Evolutionary conservation across 35 echinoderm and acorn worm genomes (phyloP), one percentile per base, ranked within the genome.

Genomic region (Chiridota heheva): DNA sequence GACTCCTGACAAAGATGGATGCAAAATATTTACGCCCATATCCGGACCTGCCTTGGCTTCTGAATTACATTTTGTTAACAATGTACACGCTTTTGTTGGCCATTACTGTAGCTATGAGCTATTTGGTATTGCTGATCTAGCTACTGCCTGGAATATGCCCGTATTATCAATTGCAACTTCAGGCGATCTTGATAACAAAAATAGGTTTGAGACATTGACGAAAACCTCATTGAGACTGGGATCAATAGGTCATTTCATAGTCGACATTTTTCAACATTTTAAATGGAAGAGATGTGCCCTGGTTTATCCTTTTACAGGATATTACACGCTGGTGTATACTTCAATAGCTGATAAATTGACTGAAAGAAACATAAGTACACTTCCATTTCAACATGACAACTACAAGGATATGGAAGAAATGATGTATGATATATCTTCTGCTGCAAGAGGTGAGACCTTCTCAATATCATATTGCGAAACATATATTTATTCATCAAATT

Each of bases 141-240:
- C 91, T 1, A 62, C 85, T 0, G 62, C 38, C 33, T 94, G 91
- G 86, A 89, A 94, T 29, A 24, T 94, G 5, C 91, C 91, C 2
- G 59, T 94, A 38, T 35, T 94, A 1, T 72, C 86, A 1, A 86
- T 85, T n/a, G 91, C 44, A 0, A 88, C 85, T 26, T 83, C 79
- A 20, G 62, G 37, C 0, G 58, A 40, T 20, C 53, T 94, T 3
- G 86, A 80, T 44, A 53, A 89, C 40, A 94, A 89, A 36, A 63
- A 5, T 1, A 46, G 63, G 13, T 94, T 88, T 47, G 17, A 26
- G 16, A 93, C 90, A 4, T 61, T 93, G 3, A 93, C 90, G 26
- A 42, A 85, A 16, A 93, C 84, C 4, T 72, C 82, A 0, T 86
- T 86, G 37, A 66, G 64, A 32, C 28, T 72, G n/a, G 42, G 60